A percentile compares a stretch with the other conserved stretches of the same genome.
Conservation (phyloP, 1,140 invertebrate genomes). For the Lethrus apterus region DNA sequence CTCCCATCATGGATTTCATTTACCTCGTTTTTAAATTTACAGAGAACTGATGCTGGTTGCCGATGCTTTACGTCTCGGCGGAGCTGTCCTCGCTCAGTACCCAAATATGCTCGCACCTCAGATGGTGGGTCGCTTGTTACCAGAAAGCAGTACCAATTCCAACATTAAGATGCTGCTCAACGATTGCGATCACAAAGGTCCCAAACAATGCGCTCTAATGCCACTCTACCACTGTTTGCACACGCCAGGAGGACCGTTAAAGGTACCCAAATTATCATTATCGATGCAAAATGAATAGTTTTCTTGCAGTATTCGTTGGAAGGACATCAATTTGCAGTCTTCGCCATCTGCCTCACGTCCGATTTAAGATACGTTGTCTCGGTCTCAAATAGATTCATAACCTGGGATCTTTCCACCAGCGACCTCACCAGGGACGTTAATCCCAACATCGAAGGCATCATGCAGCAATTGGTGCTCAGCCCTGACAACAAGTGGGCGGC, state of each 20-base stretch:
- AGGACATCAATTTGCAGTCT: constrained; percentile 96
- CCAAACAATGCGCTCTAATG: constrained; percentile 80
- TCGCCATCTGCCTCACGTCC: constrained; percentile 85
- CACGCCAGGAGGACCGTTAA: constrained; percentile 93
- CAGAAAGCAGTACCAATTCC: constrained; percentile 78
- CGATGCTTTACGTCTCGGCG: constrained; percentile 87
- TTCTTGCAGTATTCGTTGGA: constrained; percentile 82
- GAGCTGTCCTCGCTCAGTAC: constrained; percentile 81
- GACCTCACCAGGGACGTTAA: constrained; percentile 86
- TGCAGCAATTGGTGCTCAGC: constrained; percentile 90
- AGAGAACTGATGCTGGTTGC: constrained; percentile 90
- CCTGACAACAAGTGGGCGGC: constrained; percentile 93
- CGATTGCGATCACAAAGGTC: constrained; percentile 83
- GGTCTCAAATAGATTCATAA: constrained; percentile 94
- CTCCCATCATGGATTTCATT: too few species aligned
- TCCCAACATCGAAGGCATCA: constrained; percentile 89
- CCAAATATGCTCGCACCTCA: constrained; percentile 96
- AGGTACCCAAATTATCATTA: constrained; percentile 48
- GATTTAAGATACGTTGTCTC: constrained; percentile 92
- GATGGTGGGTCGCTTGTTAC: constrained; percentile 83
- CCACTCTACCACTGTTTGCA: constrained; percentile 93
- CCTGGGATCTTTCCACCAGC: constrained; percentile 92
- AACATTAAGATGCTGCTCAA: constrained; percentile 80
- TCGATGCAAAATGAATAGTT: too few species aligned
- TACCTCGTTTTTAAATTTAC: too few species aligned